These are phyloP conservation scores for Asobara japonica DNA, from an alignment of 1,140 invertebrate genomes.

Conservation along the genomic window DNA sequence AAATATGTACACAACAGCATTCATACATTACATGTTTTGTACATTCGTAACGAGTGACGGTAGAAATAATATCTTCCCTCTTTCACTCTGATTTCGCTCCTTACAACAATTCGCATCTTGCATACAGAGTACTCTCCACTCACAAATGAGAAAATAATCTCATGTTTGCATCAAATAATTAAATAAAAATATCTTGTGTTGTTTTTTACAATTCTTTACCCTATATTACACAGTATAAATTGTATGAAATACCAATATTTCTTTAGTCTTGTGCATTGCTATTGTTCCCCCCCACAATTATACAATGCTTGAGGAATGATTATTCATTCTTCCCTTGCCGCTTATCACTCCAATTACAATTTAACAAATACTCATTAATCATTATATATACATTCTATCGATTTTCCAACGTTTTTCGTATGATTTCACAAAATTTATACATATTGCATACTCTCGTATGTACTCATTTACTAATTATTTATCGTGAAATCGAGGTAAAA, in stretches of 20 bases:
- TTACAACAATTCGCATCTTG: neutral
- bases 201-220: neutral
- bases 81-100: neutral
- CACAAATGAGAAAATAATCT: neutral
- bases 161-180: neutral
- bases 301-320: neutral
- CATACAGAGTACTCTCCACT: neutral
- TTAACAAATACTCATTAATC: constrained; percentile 4
- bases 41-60: neutral
- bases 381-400: neutral
- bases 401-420: neutral
- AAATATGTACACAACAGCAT: constrained; percentile 8
- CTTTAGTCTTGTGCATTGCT: constrained; percentile 2
- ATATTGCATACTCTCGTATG: neutral
- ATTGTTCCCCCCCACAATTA: neutral
- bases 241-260: constrained; percentile 7
- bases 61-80: neutral
- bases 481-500: neutral
- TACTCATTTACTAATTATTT: neutral
- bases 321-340: neutral
- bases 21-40: neutral
- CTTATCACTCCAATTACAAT: neutral
- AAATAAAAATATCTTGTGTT: neutral
- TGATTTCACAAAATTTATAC: neutral
- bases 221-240: neutral